Conservation (phyloP, 2,113 vertebrate species). For the Crotophaga sulcirostris region DNA sequence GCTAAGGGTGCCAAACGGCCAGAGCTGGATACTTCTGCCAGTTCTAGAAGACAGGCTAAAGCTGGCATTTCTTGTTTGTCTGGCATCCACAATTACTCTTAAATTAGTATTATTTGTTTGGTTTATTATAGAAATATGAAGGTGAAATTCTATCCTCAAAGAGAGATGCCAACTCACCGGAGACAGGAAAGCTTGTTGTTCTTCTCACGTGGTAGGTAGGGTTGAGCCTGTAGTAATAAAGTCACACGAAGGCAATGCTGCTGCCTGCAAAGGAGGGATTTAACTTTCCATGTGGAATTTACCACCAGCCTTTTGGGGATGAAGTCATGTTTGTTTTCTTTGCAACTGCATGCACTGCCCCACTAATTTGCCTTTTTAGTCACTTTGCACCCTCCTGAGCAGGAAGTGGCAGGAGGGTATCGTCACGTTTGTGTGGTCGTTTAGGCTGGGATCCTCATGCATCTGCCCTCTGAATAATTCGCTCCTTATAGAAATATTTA, state of each 20-base stretch:
- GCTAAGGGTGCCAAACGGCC: not conserved
- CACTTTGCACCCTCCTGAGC: not conserved
- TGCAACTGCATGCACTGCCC: not conserved
- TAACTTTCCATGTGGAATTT: not conserved
- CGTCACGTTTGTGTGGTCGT: not conserved
- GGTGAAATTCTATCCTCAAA: not conserved
- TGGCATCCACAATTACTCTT: not conserved
- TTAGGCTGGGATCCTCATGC: not conserved
- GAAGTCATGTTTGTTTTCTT: not conserved
- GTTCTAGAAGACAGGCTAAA: not conserved
- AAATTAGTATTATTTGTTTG: conserved; percentile 33
- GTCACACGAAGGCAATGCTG: not conserved
- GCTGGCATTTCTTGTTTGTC: conserved; percentile 21
- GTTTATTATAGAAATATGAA: conserved; percentile 20
- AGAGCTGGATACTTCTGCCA: not conserved
- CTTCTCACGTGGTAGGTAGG: conserved; percentile 2
- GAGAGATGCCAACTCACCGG: not conserved
- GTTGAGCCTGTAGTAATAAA: not conserved
- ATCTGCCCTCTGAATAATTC: not conserved
- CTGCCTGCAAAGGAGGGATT: not conserved
- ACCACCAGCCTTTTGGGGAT: not conserved
- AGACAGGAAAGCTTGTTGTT: conserved; percentile 5
- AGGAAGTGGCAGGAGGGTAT: not conserved
- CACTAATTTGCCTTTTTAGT: not conserved
- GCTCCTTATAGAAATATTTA: not conserved